A percentile compares a stretch with the other conserved stretches of the same genome.
phyloP scores from a whole-genome alignment of 2,797 vertebrate genomes.

The Gymnodraco acuticeps region DNA sequence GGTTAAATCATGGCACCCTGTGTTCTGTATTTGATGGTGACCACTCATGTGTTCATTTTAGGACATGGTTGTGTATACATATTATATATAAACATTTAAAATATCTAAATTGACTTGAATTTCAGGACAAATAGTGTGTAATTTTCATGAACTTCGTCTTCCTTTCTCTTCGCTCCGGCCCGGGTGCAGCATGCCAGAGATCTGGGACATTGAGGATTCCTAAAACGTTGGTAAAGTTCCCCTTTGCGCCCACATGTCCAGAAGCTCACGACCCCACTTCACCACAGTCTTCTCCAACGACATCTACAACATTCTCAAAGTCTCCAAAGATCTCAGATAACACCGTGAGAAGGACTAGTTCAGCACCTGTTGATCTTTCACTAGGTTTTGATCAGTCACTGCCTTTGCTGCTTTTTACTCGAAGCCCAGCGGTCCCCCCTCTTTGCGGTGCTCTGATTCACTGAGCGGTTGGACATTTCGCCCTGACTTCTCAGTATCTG shows the following conservation, averaged over 20 bases:
- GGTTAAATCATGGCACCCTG: too few species aligned
- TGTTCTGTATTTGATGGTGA: too few species aligned
- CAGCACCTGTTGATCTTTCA: conserved; percentile 6
- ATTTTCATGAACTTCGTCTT: background rate
- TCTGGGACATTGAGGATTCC: conserved; percentile 96
- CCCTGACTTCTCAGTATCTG: too few species aligned
- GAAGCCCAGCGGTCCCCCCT: background rate
- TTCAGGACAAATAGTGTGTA: too few species aligned
- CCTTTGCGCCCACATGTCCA: too few species aligned
- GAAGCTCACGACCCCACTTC: too few species aligned
- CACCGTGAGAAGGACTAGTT: conserved; percentile 24
- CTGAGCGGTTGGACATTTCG: background rate
- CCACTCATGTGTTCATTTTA: too few species aligned
- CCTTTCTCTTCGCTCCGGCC: conserved; percentile 89
- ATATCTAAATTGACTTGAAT: background rate
- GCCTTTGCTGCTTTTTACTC: conserved; percentile 44
- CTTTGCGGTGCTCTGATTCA: conserved; percentile 8
- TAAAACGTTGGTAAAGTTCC: too few species aligned
- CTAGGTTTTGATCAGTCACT: conserved; percentile 23
- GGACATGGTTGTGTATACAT: too few species aligned
- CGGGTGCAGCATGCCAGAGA: conserved; percentile 98
- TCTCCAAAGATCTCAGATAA: conserved; percentile 84
- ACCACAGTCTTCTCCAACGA: conserved; percentile 90
- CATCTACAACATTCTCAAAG: conserved; percentile 94
- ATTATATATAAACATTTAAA: background rate